Evolutionary conservation across 2,888 invertebrate genomes (phyloP).

Genomic region (Apotomis betuletana): DNA sequence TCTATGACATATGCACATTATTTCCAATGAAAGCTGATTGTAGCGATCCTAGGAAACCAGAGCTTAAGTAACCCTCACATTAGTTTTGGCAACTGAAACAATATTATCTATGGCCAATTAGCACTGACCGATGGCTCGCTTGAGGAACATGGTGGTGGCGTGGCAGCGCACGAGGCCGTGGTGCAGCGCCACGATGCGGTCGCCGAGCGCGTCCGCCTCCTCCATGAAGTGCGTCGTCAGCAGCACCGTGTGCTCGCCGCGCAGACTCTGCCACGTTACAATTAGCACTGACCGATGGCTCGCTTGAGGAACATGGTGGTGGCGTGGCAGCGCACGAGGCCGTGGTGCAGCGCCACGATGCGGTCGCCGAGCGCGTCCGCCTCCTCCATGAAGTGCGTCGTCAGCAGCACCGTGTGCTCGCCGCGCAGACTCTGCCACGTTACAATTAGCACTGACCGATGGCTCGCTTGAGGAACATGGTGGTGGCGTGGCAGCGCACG

Average conservation of each 20-base stretch:
- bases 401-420: conserved; percentile 91
- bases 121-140: conserved; percentile 79
- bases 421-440: conserved; percentile 81
- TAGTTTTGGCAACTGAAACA: too few species aligned
- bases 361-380: conserved; percentile 96
- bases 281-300: conserved; percentile 61
- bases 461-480: conserved; percentile 90
- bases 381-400: conserved; percentile 98
- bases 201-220: conserved; percentile 96
- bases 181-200: conserved; percentile 94
- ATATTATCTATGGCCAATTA: too few species aligned
- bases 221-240: conserved; percentile 98
- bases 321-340: conserved; percentile 89
- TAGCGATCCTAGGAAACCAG: too few species aligned
- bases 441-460: conserved; percentile 56
- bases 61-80: too few species aligned
- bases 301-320: conserved; percentile 92
- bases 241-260: conserved; percentile 90
- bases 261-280: conserved; percentile 68
- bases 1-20: too few species aligned
- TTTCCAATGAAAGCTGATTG: too few species aligned
- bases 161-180: conserved; percentile 88
- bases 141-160: conserved; percentile 93
- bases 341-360: conserved; percentile 92
- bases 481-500: conserved; percentile 90